phyloP scores from a whole-genome alignment of 2,797 vertebrate species.

The Cryptoprocta ferox region DNA sequence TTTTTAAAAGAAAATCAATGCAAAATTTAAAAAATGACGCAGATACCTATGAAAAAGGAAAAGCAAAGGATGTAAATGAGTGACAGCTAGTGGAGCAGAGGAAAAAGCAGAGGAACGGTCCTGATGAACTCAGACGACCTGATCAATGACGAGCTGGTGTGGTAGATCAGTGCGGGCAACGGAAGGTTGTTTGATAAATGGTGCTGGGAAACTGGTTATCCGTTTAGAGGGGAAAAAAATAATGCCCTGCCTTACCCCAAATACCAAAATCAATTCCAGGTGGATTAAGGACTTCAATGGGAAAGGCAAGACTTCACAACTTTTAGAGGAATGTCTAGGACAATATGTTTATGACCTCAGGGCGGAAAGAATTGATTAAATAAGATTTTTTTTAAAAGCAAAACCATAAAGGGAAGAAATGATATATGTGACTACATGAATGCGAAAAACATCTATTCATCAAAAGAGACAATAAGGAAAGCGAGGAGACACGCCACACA shows the following conservation, averaged over 20 bases:
- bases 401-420: slow-evolving; percentile 14
- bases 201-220: neutral
- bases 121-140: neutral
- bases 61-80: neutral
- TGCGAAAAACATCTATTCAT: neutral
- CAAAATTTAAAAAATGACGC: neutral
- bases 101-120: neutral
- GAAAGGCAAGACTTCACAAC: neutral
- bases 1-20: neutral
- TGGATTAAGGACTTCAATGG: neutral
- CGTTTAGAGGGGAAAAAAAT: too few species aligned
- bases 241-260: neutral
- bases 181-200: neutral
- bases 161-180: neutral
- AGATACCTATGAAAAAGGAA: neutral
- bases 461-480: neutral
- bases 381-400: neutral
- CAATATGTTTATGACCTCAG: neutral
- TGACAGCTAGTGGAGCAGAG: neutral
- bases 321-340: neutral
- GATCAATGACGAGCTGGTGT: neutral
- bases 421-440: neutral
- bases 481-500: neutral
- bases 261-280: neutral
- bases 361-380: slow-evolving; percentile 10